Conservation (phyloP, 2,797 vertebrate genomes). For the Acanthurus leucopareius region DNA sequence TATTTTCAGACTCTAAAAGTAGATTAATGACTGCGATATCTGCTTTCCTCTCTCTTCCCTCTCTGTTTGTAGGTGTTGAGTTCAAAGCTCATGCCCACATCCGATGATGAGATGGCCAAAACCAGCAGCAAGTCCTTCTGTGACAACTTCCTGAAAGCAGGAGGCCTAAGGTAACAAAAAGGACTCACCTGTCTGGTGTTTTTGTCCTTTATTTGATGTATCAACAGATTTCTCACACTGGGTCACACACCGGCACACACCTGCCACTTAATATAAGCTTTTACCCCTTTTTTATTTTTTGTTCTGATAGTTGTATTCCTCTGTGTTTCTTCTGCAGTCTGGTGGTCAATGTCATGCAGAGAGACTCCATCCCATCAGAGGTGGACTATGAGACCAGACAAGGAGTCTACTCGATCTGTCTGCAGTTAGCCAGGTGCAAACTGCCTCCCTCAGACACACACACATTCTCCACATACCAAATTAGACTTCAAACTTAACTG, state of each 20-base stretch:
- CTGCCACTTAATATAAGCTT: background rate
- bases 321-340: conserved; percentile 83
- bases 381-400: conserved; percentile 99
- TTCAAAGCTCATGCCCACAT: conserved; percentile 99
- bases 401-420: conserved; percentile 98
- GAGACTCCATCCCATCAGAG: conserved; percentile 98
- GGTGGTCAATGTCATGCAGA: conserved; percentile 99
- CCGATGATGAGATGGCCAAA: conserved; percentile 99
- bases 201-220: background rate
- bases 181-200: background rate
- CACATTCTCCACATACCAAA: background rate
- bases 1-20: background rate
- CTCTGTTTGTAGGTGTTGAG: conserved; percentile 90
- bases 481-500: conserved; percentile 15
- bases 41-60: conserved; percentile 7
- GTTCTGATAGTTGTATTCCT: too few relatives aligned
- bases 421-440: conserved; percentile 94
- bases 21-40: background rate
- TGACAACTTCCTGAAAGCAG: conserved; percentile 98
- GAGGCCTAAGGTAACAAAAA: conserved; percentile 92
- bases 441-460: background rate
- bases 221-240: conserved; percentile 6
- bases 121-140: conserved; percentile 99
- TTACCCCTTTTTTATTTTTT: background rate
- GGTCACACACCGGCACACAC: background rate